phyloP scores from a whole-genome alignment of 2,888 invertebrate genomes.

The Spisula solida region DNA sequence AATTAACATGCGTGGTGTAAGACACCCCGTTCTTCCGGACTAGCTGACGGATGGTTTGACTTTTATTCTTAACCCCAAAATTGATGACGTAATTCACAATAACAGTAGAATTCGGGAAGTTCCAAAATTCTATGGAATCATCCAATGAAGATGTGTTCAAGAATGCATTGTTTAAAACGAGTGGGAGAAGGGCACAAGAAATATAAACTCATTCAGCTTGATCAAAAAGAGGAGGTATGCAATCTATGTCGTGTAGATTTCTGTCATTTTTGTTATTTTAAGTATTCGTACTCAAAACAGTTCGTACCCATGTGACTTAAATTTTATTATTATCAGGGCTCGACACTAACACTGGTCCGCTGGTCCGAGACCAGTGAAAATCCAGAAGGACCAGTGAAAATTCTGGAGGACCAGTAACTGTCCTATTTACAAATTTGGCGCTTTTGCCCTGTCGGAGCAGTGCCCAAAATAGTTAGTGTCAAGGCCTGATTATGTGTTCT shows the following conservation, averaged over 20 bases:
- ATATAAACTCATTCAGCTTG: slow-evolving; percentile 74
- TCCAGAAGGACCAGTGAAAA: too few relatives aligned
- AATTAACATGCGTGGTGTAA: too few relatives aligned
- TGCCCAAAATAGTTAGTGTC: too few relatives aligned
- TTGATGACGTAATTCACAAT: slow-evolving; percentile 15
- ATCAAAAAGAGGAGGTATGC: slow-evolving; percentile 77
- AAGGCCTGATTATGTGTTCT: too few relatives aligned
- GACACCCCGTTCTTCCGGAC: not conserved
- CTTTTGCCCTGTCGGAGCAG: too few relatives aligned
- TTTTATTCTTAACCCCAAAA: not conserved
- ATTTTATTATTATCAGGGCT: too few relatives aligned
- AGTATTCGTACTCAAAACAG: slow-evolving; percentile 5
- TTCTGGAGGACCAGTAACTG: too few relatives aligned
- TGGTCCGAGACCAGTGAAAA: too few relatives aligned
- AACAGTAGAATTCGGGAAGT: not conserved
- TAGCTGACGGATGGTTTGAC: not conserved
- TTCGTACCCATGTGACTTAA: not conserved
- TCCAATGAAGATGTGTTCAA: slow-evolving; percentile 4
- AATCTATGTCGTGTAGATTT: not conserved
- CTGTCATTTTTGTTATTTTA: not conserved
- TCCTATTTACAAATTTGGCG: too few relatives aligned
- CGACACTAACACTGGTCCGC: too few relatives aligned
- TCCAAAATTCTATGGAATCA: not conserved
- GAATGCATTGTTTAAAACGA: slow-evolving; percentile 73
- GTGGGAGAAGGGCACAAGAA: slow-evolving; percentile 80